Percentiles rank a stretch among this genome's conserved stretches.
Evolutionary conservation across 2,113 vertebrate species (phyloP).

Genomic region (Ctenodactylus gundi): DNA sequence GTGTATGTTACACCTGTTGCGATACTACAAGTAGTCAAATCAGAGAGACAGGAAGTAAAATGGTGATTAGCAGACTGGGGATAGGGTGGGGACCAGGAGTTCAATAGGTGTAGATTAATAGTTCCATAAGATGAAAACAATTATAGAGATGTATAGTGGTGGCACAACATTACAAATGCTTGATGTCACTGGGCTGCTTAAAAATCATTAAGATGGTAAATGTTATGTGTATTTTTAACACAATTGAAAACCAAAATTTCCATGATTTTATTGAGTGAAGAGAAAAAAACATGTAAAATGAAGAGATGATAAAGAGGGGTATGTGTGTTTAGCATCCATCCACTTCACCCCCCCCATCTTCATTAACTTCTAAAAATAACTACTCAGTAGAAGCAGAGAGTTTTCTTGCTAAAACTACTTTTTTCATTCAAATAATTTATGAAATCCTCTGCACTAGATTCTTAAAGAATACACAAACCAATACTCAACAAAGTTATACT

Average conservation of each 20-base stretch:
- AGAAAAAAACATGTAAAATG: not conserved
- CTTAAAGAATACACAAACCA: constrained; percentile 17
- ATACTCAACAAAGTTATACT: not conserved
- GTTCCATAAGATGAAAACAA: not conserved
- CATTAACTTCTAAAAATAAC: not conserved
- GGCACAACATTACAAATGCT: not conserved
- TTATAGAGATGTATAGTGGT: not conserved
- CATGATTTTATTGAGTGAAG: not conserved
- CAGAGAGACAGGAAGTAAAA: not conserved
- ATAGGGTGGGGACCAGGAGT: not conserved
- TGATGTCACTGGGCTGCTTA: not conserved
- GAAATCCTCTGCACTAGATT: not conserved
- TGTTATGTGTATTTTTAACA: not conserved
- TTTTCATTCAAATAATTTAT: constrained; percentile 14
- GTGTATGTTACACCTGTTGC: not conserved
- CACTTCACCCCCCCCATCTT: not conserved
- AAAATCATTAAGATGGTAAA: not conserved
- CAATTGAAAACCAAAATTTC: not conserved
- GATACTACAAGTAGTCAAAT: not conserved
- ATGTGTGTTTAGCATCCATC: not conserved
- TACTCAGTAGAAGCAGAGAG: not conserved
- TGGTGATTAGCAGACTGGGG: not conserved
- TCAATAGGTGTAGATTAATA: not conserved
- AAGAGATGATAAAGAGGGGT: not conserved
- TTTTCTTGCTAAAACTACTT: not conserved